A percentile compares a stretch with the other conserved stretches of the same genome.
Conservation (phyloP, 2,113 vertebrate species). For the Hypanus sabinus region DNA sequence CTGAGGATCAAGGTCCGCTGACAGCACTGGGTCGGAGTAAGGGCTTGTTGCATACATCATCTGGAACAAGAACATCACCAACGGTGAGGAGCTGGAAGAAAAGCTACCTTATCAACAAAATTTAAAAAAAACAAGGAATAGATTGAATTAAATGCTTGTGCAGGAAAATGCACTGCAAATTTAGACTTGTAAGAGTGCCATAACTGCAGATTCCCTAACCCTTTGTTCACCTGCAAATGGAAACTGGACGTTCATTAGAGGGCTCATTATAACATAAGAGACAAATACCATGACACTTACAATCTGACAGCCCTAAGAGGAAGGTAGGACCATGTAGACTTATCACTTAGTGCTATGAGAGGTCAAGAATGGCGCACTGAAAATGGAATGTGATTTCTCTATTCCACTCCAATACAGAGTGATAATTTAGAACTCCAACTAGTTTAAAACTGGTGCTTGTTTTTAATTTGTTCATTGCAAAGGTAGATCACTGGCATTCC, state of each 20-base stretch:
- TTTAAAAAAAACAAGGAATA: not conserved
- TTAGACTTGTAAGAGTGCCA: not conserved
- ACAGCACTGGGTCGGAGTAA: conserved; percentile 90
- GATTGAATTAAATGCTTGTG: not conserved
- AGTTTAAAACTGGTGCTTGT: not conserved
- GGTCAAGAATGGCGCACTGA: not conserved
- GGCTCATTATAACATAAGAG: not conserved
- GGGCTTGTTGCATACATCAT: conserved; percentile 96
- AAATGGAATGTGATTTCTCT: not conserved
- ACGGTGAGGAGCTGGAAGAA: conserved; percentile 40
- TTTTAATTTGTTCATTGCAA: not conserved
- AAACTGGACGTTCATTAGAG: not conserved
- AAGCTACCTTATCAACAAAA: conserved; percentile 42
- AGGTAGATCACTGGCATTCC: not conserved
- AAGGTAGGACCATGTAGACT: not conserved
- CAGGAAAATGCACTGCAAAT: not conserved
- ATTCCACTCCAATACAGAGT: not conserved
- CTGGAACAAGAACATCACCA: conserved; percentile 50
- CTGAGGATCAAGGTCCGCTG: conserved; percentile 86
- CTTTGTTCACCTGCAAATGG: not conserved
- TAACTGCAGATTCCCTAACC: not conserved
- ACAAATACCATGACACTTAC: not conserved
- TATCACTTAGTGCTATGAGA: not conserved
- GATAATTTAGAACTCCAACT: not conserved
- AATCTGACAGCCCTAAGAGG: not conserved